These are phyloP conservation scores for Leucophenga maculata DNA, from an alignment of 2,888 invertebrate species.

Conservation along the genomic window DNA sequence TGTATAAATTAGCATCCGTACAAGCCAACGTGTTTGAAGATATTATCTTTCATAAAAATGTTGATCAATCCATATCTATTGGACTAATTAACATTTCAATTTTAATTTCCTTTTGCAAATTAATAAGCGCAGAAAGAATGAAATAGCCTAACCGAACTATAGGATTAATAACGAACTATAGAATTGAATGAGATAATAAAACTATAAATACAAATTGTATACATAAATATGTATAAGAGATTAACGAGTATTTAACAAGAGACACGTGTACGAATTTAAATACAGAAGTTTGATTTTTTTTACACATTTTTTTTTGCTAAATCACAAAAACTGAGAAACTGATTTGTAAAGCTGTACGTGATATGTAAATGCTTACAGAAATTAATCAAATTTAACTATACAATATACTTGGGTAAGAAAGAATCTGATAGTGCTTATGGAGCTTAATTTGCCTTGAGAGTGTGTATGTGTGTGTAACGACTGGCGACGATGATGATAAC, in stretches of 20 bases:
- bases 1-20: too few relatives aligned
- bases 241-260: background rate
- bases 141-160: background rate
- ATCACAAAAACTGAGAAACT: too few relatives aligned
- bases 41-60: background rate
- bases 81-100: too few relatives aligned
- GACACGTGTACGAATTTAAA: constrained; percentile 1
- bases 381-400: too few relatives aligned
- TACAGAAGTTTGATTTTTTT: background rate
- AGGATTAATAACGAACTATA: background rate
- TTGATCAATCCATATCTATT: background rate
- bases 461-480: background rate
- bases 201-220: background rate
- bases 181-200: background rate
- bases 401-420: too few relatives aligned
- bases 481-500: background rate
- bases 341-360: too few relatives aligned
- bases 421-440: too few relatives aligned
- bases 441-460: background rate
- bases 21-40: too few relatives aligned
- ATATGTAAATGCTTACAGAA: too few relatives aligned
- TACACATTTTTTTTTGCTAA: too few relatives aligned
- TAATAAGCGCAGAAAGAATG: background rate
- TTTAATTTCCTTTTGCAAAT: background rate
- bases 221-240: background rate